phyloP scores from a whole-genome alignment of 2,888 invertebrate genomes.

The Pseudanteris insignis region DNA sequence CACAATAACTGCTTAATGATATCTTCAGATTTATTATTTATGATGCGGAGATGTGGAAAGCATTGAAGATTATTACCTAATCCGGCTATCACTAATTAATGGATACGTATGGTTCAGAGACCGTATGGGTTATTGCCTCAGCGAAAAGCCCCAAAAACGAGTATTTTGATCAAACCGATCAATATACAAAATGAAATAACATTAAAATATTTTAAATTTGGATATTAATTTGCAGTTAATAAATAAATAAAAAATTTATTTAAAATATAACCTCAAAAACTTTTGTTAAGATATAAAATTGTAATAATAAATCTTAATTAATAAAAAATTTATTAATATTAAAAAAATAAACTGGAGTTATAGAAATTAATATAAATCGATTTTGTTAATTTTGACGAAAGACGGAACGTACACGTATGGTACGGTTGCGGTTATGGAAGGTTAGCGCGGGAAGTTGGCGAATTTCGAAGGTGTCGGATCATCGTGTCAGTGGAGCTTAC shows the following conservation, averaged over 20 bases:
- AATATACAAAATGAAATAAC: too few species aligned
- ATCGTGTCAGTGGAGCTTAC: slow-evolving; percentile 53
- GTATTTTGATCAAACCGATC: too few species aligned
- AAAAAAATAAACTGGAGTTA: too few species aligned
- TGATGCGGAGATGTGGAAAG: not conserved
- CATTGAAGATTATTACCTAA: slow-evolving; percentile 12
- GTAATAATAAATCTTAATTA: too few species aligned
- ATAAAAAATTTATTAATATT: too few species aligned
- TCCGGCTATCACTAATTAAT: not conserved
- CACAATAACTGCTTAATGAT: slow-evolving; percentile 8
- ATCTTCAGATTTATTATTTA: slow-evolving; percentile 16
- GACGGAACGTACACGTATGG: slow-evolving; percentile 15
- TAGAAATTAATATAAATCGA: slow-evolving; percentile 29
- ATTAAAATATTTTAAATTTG: too few species aligned
- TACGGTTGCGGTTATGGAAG: slow-evolving; percentile 45
- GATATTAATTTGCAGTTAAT: not conserved
- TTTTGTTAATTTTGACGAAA: not conserved
- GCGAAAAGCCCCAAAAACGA: too few species aligned
- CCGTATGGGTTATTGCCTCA: too few species aligned
- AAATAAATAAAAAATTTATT: too few species aligned
- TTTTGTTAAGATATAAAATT: too few species aligned
- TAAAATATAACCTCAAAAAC: too few species aligned
- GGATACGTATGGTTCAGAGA: too few species aligned
- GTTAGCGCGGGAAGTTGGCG: slow-evolving; percentile 52
- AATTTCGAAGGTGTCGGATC: slow-evolving; percentile 49